phyloP scores from a whole-genome alignment of 1,140 invertebrate genomes.

The Trigoniulus corallinus region DNA sequence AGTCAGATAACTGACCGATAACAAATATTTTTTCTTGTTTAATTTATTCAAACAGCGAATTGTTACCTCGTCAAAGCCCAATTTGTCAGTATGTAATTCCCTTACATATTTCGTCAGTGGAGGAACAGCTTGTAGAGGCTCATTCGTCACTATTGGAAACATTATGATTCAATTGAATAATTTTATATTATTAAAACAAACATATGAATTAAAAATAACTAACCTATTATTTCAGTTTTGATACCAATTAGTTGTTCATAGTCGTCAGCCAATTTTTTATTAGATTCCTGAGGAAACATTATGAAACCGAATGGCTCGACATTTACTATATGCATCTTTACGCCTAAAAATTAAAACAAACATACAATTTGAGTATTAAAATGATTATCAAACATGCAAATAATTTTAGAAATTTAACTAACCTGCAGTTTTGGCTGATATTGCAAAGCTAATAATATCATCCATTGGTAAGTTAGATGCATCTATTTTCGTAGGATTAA shows the following conservation, averaged over 20 bases:
- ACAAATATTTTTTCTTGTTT: too few relatives aligned
- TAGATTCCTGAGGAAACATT: constrained; percentile 56
- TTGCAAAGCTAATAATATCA: constrained; percentile 88
- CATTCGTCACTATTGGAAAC: too few relatives aligned
- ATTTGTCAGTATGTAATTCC: constrained; percentile 37
- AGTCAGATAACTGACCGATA: background rate
- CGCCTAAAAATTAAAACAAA: constrained; percentile 29
- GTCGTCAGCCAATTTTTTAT: constrained; percentile 44
- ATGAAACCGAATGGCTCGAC: constrained; percentile 64
- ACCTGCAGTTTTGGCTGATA: constrained; percentile 57
- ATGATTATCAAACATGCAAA: constrained; percentile 6
- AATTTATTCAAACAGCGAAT: background rate
- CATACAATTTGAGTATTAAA: background rate
- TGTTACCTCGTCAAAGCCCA: constrained; percentile 45
- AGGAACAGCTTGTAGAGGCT: constrained; percentile 23
- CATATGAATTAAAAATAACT: background rate
- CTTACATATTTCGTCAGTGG: too few relatives aligned
- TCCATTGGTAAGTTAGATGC: constrained; percentile 61
- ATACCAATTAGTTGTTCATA: constrained; percentile 55
- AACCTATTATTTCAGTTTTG: constrained; percentile 52
- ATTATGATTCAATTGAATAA: too few relatives aligned
- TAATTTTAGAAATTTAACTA: too few relatives aligned
- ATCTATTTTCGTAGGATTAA: constrained; percentile 41
- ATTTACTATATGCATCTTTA: constrained; percentile 64
- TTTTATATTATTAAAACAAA: too few relatives aligned